Evolutionary conservation across 1,140 invertebrate genomes (phyloP), one percentile per base, ranked within the genome.

Genomic region (Rhysida immarginata): DNA sequence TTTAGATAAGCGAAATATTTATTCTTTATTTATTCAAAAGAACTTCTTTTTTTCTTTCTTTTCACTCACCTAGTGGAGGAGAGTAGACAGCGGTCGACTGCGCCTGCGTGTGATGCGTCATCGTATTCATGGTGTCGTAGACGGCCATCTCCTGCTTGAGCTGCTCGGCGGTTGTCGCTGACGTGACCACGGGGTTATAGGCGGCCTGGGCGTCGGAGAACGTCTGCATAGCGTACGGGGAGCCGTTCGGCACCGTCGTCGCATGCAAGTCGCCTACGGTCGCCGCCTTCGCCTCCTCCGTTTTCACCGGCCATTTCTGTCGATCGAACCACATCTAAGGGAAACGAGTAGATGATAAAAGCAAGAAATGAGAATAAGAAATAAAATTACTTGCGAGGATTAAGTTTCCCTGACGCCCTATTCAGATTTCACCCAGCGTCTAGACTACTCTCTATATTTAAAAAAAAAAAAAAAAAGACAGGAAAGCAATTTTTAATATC

Each of bases 51-150:
- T n/a, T n/a, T n/a, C n/a, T n/a, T n/a, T n/a, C n/a, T n/a, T n/a
- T n/a, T 16, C 5, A 50, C 60, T 56, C 77, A 62, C 80, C 81
- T 64, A 85, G 77, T 58, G 83, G 81, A 59, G 81, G 80, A 54
- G 83, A 83, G 69, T 86, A 87, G n/a, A 85, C 73, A 77, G 83
- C 74, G 64, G 64, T 73, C 63, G 71, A 78, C 65, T 81, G 79
- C 58, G 79, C 71, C 68, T 84, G 82, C 16, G 59, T 59, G 16
- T 53, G 44, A 25, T 56, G 55, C 60, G 80, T 81, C 77, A 85
- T 84, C 26, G 81, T 81, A 60, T 78, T 79, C 68, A 83, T 81
- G 62, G 73, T 76, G 64, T 85, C 83, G 68, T 85, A 85, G 29
- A 85, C 74, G 66, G 81, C 80, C 25, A 55, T 51, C 16, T 58